phyloP scores from a whole-genome alignment of 2,113 vertebrate species.

The Uria aalge region DNA sequence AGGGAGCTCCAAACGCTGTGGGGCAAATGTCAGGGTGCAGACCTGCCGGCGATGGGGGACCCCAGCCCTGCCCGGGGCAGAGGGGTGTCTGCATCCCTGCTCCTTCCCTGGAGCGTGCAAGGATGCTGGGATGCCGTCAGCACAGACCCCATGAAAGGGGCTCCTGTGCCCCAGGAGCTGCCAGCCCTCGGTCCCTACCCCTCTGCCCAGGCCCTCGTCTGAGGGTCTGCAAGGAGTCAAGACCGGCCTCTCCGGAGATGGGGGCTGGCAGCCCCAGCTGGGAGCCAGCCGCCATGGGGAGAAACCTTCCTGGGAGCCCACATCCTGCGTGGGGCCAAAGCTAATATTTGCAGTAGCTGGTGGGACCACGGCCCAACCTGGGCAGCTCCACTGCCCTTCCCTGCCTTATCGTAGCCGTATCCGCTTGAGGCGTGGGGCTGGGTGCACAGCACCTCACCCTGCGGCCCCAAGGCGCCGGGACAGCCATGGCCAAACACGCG shows the following conservation, averaged over 20 bases:
- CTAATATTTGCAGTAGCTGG: not conserved
- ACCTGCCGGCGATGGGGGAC: not conserved
- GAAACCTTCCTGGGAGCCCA: not conserved
- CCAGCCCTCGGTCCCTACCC: not conserved
- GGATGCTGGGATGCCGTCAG: not conserved
- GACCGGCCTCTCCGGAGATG: not conserved
- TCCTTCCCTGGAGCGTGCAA: rapidly evolving
- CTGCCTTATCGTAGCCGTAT: not conserved
- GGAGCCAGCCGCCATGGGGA: not conserved
- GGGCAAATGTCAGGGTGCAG: not conserved
- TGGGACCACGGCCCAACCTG: not conserved
- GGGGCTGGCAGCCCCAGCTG: not conserved
- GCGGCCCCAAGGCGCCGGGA: not conserved
- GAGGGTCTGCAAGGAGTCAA: not conserved
- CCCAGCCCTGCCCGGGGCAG: not conserved
- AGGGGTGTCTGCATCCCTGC: not conserved
- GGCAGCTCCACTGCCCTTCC: not conserved
- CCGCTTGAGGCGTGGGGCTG: not conserved
- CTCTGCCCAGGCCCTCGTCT: no score
- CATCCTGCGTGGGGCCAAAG: not conserved
- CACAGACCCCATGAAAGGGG: not conserved
- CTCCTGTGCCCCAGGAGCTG: not conserved
- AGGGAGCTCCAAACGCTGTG: not conserved
- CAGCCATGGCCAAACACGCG: not conserved
- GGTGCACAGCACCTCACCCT: not conserved